Base-by-base conservation (phyloP, 64 coral and sea anemone genomes). In the Montipora foliosa region DNA sequence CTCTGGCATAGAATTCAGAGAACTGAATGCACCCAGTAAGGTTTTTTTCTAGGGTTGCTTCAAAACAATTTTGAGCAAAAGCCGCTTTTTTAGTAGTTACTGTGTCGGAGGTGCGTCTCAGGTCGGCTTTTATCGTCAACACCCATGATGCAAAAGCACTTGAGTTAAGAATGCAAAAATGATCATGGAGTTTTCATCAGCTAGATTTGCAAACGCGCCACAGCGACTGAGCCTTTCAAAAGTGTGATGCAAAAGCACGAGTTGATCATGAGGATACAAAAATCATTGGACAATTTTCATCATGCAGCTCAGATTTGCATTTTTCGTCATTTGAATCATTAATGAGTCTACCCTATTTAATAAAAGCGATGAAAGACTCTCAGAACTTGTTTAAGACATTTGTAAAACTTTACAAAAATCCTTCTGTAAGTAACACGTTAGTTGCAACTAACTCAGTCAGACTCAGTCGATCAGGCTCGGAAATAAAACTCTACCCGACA, bases 261-360 rank as follows among this genome's bases (percentile, higher is more conserved):
- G 53, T 57, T 57, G 53, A 57, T 57, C 53, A 57, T 57, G 11
- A 57, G 53, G 53, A 57, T 57, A 11, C 53, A 57, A 57, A 57
- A 57, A 11, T 57, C 6, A 57, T 57, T 57, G 53, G 4, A 57
- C 6, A 57, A 11, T 57, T 57, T 57, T 57, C 53, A 57, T 57
- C 53, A 57, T 8, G 53, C 53, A 57, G 2, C 53, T 57, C 5
- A 57, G 53, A 57, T 57, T 57, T 57, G 53, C 53, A 57, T 72
- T 72, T 72, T 72, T 72, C 68, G 68, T 72, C 68, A 72, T 72
- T 72, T 72, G 68, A 72, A 72, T 17, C 10, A 72, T 72, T 72
- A 24, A 72, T 19, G 68, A 71, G 68, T 71, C 68, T 71, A 71
- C 68, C 68, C 68, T 71, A 71, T 71, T 71, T 71, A 71, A 71